Evolutionary conservation across 2,888 invertebrate species (phyloP).

Genomic region (Cephonodes hylas): DNA sequence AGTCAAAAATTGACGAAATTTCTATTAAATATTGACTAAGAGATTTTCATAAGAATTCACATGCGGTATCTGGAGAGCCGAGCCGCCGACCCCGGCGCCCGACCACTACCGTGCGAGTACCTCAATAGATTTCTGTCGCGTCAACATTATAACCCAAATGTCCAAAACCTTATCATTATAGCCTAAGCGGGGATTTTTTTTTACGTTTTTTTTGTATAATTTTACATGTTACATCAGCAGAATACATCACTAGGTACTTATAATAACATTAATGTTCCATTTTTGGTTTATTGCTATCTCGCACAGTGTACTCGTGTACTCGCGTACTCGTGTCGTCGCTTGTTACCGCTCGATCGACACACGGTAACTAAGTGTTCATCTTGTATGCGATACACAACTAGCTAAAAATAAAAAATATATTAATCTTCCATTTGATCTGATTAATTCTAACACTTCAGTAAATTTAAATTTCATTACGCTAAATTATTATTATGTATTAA

Average conservation of each 20-base stretch:
- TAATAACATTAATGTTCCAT: conserved; percentile 75
- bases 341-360: conserved; percentile 36
- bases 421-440: conserved; percentile 65
- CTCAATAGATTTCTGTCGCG: conserved; percentile 63
- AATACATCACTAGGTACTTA: conserved; percentile 77
- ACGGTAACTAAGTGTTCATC: conserved; percentile 65
- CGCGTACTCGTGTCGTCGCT: conserved; percentile 30
- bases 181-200: conserved; percentile 79
- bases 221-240: conserved; percentile 77
- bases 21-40: conserved; percentile 79
- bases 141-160: conserved; percentile 70
- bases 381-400: conserved; percentile 76
- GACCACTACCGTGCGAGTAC: conserved; percentile 54
- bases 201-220: conserved; percentile 66
- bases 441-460: conserved; percentile 70
- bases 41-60: conserved; percentile 80
- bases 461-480: conserved; percentile 68
- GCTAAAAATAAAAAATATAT: conserved; percentile 81
- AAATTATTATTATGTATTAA: conserved; percentile 77
- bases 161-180: conserved; percentile 73
- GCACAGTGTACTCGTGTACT: conserved; percentile 59
- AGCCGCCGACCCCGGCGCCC: conserved; percentile 47
- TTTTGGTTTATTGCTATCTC: conserved; percentile 81
- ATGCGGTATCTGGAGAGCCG: conserved; percentile 55
- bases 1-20: conserved; percentile 80